Evolutionary conservation across 2,888 invertebrate species (phyloP), one percentile per base, ranked within the genome.

Genomic region (Melieria picta): DNA sequence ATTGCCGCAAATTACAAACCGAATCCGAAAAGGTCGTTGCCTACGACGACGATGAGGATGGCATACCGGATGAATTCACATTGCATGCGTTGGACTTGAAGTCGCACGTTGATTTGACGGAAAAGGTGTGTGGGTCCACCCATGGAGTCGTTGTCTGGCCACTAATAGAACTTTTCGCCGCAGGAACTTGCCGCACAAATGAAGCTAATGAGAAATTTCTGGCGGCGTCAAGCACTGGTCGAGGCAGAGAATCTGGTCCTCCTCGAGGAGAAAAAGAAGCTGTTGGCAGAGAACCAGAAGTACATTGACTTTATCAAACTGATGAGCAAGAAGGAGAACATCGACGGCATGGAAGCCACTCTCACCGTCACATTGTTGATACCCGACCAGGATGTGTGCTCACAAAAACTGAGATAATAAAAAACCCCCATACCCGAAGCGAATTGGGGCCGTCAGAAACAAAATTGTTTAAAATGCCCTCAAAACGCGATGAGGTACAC

Each of bases 1-100:
- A 78, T 42, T 86, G 86, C 30, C 74, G 84, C 7, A 86, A 86
- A 69, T 77, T 83, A 5, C 83, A 84, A 74, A 86, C 86, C 0
- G 81, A 86, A 74, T 78, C 82, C 4, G 86, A 86, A 66, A 86
- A 86, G 48, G 77, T 86, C 4, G 72, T 80, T 5, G 71, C 83
- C 0, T 81, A 80, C n/a, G 47, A 43, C 4, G 65, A 68, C 1
- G 62, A 73, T 45, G 77, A 79, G 0, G 42, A 68, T 13, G 11
- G 57, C 43, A 52, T 60, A 30, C 62, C 62, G n/a, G 71, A 71
- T 5, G 55, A 74, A 4, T 78, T 82, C 4, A 72, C 76, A 10
- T 67, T 85, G 6, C 47, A 78, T 11, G 72, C 77, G 0, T 42
- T 85, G 3, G 78, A 82, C 69, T 65, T 86, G 1, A 72, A 77